A percentile compares a stretch with the other conserved stretches of the same genome.
phyloP scores from a whole-genome alignment of 2,797 vertebrate genomes.

The Coilia nasus region DNA sequence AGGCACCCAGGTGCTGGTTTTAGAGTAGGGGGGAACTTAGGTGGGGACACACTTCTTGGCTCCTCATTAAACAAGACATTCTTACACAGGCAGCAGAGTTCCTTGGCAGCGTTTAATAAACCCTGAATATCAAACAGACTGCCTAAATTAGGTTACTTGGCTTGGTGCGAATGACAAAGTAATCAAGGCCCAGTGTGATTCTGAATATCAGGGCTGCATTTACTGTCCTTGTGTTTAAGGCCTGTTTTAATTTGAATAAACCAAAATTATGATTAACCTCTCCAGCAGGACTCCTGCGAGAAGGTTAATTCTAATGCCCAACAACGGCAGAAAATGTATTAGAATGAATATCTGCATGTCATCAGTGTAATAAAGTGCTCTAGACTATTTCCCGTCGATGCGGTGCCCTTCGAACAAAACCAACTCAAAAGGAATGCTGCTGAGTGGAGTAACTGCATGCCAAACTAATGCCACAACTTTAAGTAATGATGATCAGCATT shows the following conservation, averaged over 20 bases:
- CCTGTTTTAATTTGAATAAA: slow-evolving; percentile 3
- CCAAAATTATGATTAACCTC: neutral
- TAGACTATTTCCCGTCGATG: neutral
- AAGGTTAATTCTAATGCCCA: neutral
- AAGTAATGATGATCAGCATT: neutral
- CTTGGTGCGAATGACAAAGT: slow-evolving; percentile 16
- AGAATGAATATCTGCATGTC: neutral
- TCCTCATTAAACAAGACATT: slow-evolving; percentile 49
- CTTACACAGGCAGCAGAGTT: slow-evolving; percentile 44
- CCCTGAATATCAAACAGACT: slow-evolving; percentile 55
- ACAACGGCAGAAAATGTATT: neutral
- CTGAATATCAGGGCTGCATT: neutral
- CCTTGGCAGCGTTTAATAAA: slow-evolving; percentile 53
- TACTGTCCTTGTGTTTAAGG: neutral
- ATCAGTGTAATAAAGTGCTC: neutral
- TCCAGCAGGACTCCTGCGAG: neutral
- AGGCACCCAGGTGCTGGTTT: slow-evolving; percentile 42
- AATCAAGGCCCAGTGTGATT: neutral
- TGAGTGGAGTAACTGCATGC: neutral
- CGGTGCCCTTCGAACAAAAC: neutral
- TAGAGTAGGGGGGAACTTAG: slow-evolving; percentile 37
- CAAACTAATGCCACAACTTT: neutral
- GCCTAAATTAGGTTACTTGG: neutral
- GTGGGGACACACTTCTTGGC: slow-evolving; percentile 32
- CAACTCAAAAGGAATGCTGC: neutral